These are phyloP conservation scores for Microctonus hyperodae DNA, from an alignment of 2,888 invertebrate genomes.

Conservation along the genomic window DNA sequence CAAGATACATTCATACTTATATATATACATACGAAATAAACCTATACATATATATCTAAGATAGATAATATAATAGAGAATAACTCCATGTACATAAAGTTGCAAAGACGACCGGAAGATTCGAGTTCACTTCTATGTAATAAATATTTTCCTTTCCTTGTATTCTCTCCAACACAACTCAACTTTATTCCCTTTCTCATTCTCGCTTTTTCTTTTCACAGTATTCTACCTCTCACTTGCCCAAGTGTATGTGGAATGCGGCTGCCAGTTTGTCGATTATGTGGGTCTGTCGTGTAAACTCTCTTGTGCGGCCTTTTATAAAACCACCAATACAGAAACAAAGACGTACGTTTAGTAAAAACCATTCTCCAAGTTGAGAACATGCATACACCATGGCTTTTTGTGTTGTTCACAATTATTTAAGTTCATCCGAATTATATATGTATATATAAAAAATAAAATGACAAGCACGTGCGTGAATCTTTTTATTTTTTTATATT, in stretches of 20 bases:
- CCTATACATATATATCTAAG: too few species aligned
- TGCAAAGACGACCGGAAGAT: neutral
- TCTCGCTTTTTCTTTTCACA: neutral
- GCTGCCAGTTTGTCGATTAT: conserved; percentile 57
- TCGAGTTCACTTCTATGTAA: neutral
- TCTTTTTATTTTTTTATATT: too few species aligned
- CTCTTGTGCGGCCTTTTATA: conserved; percentile 25
- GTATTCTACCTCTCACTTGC: conserved; percentile 28
- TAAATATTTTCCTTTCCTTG: neutral
- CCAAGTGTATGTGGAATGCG: conserved; percentile 53
- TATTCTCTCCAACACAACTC: neutral
- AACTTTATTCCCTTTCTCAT: neutral
- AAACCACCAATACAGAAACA: neutral
- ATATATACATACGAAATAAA: too few species aligned
- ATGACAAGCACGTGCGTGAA: too few species aligned
- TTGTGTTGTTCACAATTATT: neutral
- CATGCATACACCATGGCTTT: conserved; percentile 43
- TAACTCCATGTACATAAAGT: neutral
- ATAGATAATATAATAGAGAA: neutral
- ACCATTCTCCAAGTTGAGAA: conserved; percentile 57
- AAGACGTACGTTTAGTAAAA: conserved; percentile 25
- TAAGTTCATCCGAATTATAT: too few species aligned
- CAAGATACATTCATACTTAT: neutral
- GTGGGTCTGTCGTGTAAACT: conserved; percentile 51
- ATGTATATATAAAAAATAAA: too few species aligned